Evolutionary conservation across 2,888 invertebrate species (phyloP).

Genomic region (Spodoptera picta): DNA sequence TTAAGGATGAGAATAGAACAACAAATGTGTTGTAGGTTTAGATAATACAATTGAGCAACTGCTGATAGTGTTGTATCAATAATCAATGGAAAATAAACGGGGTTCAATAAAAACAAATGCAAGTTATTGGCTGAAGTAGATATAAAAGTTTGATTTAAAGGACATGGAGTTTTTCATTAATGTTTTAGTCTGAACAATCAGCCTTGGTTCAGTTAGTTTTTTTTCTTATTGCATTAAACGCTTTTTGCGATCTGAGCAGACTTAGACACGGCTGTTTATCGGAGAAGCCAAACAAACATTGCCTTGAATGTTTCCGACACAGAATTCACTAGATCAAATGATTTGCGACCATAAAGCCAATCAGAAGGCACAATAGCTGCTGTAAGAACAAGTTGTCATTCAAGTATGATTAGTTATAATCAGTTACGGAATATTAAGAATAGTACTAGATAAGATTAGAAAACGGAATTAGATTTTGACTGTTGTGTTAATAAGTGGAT

Average conservation of each 20-base stretch:
- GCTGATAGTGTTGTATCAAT: slow-evolving; percentile 60
- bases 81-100: slow-evolving; percentile 60
- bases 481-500: too few species aligned
- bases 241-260: slow-evolving; percentile 34
- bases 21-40: slow-evolving; percentile 29
- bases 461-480: too few species aligned
- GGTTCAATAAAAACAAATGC: slow-evolving; percentile 49
- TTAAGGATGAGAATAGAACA: slow-evolving; percentile 52
- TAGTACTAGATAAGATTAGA: too few species aligned
- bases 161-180: slow-evolving; percentile 32
- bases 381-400: slow-evolving; percentile 23
- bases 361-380: slow-evolving; percentile 17
- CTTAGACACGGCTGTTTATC: slow-evolving; percentile 32
- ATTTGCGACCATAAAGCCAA: slow-evolving; percentile 20
- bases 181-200: slow-evolving; percentile 27
- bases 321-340: slow-evolving; percentile 30
- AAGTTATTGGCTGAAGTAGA: slow-evolving; percentile 41
- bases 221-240: slow-evolving; percentile 25
- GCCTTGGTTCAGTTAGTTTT: slow-evolving; percentile 46
- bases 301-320: slow-evolving; percentile 35
- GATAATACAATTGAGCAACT: slow-evolving; percentile 60
- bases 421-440: not conserved
- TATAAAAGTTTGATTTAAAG: slow-evolving; percentile 23
- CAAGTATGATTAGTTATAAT: slow-evolving; percentile 5
- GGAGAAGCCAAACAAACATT: slow-evolving; percentile 45